phyloP scores from a whole-genome alignment of 2,888 invertebrate species.

The Neocrepidodera transversa region DNA sequence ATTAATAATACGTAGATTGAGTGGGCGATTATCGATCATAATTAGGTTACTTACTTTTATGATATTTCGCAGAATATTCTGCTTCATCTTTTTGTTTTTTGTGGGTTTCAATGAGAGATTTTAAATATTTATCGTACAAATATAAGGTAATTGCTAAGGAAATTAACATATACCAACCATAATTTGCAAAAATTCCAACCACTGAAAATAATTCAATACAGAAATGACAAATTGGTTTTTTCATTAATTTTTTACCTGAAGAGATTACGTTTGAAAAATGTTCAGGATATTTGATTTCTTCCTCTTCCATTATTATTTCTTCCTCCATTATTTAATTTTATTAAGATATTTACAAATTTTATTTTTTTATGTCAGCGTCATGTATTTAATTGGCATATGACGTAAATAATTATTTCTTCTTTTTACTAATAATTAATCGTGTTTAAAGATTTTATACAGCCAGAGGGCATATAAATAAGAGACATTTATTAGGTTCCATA shows the following conservation, averaged over 20 bases:
- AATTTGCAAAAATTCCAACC: conserved; percentile 43
- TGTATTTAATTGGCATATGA: no score
- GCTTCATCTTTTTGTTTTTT: conserved; percentile 52
- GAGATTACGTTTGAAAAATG: conserved; percentile 20
- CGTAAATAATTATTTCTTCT: no score
- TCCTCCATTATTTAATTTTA: no score
- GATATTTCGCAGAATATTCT: conserved; percentile 60
- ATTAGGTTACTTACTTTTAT: conserved; percentile 61
- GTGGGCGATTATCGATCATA: neutral
- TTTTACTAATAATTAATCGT: no score
- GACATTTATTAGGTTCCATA: no score
- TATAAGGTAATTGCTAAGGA: conserved; percentile 49
- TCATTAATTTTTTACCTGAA: conserved; percentile 13
- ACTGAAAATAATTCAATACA: conserved; percentile 37
- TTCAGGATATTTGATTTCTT: conserved; percentile 20
- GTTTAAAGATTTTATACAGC: no score
- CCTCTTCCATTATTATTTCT: conserved; percentile 12
- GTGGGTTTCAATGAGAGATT: conserved; percentile 53
- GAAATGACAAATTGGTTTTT: neutral
- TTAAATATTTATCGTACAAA: conserved; percentile 53
- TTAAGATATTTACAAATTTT: no score
- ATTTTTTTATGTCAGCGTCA: no score
- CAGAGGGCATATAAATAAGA: no score
- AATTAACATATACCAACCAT: conserved; percentile 59
- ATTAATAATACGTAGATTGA: neutral